phyloP scores from a whole-genome alignment of 2,797 vertebrate species.

The Neosalanx taihuensis region DNA sequence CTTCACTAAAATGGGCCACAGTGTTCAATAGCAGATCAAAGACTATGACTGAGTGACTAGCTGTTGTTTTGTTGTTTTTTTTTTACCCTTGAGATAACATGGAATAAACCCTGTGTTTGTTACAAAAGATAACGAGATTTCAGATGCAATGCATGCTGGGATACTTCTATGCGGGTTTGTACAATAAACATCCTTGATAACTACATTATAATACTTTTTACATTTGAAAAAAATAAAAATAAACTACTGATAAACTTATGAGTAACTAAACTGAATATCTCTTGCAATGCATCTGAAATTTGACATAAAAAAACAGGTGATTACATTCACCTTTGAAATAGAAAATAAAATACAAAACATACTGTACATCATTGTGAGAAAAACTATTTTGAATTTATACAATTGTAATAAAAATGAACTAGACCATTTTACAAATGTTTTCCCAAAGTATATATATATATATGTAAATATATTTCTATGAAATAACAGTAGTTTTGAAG shows the following conservation, averaged over 20 bases:
- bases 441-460: constrained; percentile 35
- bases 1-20: constrained; percentile 57
- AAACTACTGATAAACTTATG: not conserved
- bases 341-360: constrained; percentile 33
- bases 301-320: constrained; percentile 75
- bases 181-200: constrained; percentile 14
- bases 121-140: constrained; percentile 59
- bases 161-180: constrained; percentile 20
- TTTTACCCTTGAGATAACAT: constrained; percentile 40
- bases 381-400: constrained; percentile 74
- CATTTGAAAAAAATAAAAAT: constrained; percentile 9
- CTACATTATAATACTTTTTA: constrained; percentile 18
- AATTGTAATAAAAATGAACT: constrained; percentile 73
- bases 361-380: constrained; percentile 71
- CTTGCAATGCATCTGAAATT: constrained; percentile 85
- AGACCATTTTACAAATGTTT: constrained; percentile 73
- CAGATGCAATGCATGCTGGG: constrained; percentile 59
- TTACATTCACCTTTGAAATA: constrained; percentile 75
- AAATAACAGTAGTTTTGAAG: constrained; percentile 55
- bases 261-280: constrained; percentile 26
- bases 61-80: not conserved
- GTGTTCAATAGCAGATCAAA: constrained; percentile 52
- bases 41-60: constrained; percentile 31
- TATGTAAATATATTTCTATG: not conserved
- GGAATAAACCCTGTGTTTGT: constrained; percentile 50